Evolutionary conservation across 1,140 invertebrate species (phyloP).

Genomic region (Monochamus saltuarius): DNA sequence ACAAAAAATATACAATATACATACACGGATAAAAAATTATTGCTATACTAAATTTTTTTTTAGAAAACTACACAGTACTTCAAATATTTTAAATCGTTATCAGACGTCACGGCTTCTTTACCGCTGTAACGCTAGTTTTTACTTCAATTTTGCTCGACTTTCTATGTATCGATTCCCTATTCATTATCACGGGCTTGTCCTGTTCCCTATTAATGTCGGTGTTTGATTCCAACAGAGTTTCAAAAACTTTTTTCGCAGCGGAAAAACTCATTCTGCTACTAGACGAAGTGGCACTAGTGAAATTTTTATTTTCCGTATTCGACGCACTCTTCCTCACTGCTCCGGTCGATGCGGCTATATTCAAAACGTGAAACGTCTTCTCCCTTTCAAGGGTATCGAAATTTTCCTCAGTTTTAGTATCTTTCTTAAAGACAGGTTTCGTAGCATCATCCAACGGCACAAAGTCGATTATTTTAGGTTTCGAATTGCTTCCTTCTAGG

Average conservation of each 20-base stretch:
- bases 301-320: not conserved
- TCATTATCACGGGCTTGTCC: no score
- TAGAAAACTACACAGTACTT: no score
- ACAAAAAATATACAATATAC: no score
- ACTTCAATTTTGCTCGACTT: no score
- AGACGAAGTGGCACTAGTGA: not conserved
- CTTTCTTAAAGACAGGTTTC: conserved; percentile 24
- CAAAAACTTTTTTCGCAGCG: conserved; percentile 32
- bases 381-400: conserved; percentile 31
- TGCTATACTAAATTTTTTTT: no score
- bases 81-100: no score
- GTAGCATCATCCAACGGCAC: conserved; percentile 32
- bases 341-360: conserved; percentile 8
- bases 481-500: not conserved
- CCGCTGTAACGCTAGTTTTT: no score
- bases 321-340: not conserved
- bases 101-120: no score
- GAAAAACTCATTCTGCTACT: conserved; percentile 23
- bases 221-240: conserved; percentile 23
- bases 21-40: no score
- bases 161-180: no score
- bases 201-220: conserved; percentile 1
- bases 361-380: conserved; percentile 30
- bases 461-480: conserved; percentile 33
- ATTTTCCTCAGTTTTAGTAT: not conserved